These are phyloP conservation scores for Drosophila planitibia DNA, from an alignment of 2,888 invertebrate species.

Conservation along the genomic window DNA sequence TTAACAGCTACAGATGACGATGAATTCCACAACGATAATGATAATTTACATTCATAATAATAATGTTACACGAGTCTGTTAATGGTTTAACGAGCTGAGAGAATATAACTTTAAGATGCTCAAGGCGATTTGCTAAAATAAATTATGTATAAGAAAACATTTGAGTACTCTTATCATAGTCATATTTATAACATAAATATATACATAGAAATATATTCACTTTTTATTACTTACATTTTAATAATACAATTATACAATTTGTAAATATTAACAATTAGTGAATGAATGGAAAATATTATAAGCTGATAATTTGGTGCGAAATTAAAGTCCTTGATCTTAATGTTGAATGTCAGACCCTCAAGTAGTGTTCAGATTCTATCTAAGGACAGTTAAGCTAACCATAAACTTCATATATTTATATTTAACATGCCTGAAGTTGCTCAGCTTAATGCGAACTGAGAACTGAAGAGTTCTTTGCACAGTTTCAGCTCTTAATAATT, in stretches of 20 bases:
- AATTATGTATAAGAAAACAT: not conserved
- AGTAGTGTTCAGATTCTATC: not conserved
- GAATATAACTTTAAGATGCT: slow-evolving; percentile 14
- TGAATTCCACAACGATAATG: slow-evolving; percentile 28
- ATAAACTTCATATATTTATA: not conserved
- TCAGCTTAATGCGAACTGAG: not conserved
- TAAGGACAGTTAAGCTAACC: not conserved
- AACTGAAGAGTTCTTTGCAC: not conserved
- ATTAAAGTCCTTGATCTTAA: not conserved
- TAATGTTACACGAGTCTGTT: slow-evolving; percentile 23
- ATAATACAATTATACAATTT: not conserved
- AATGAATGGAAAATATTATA: no score
- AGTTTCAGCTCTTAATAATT: slow-evolving; percentile 6
- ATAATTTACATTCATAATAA: slow-evolving; percentile 24
- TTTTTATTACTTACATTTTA: not conserved
- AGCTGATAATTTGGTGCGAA: not conserved
- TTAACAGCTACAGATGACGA: slow-evolving; percentile 52
- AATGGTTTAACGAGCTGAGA: slow-evolving; percentile 40
- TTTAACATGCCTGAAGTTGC: not conserved
- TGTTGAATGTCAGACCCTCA: not conserved
- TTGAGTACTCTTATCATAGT: not conserved
- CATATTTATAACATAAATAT: not conserved
- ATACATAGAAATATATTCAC: not conserved
- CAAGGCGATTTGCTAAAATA: not conserved
- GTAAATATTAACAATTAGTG: not conserved